Conservation (phyloP, 2,113 vertebrate genomes). For the Eublepharis macularius region DNA sequence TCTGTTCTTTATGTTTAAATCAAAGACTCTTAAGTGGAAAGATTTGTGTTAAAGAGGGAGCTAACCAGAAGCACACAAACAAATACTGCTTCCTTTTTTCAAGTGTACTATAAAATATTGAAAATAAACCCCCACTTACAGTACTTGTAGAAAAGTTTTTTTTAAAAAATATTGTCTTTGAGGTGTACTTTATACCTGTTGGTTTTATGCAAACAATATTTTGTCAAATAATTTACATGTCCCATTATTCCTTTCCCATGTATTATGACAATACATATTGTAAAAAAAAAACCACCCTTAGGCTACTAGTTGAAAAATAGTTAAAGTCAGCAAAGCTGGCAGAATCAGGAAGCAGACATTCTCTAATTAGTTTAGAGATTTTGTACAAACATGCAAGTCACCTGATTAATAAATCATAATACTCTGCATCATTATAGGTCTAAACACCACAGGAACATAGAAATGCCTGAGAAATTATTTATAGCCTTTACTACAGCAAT, state of each 20-base stretch:
- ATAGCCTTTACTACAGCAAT: not conserved
- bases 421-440: not conserved
- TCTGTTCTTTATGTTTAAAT: not conserved
- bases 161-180: not conserved
- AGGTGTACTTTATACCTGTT: not conserved
- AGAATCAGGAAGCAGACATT: not conserved
- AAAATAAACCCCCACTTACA: constrained; percentile 26
- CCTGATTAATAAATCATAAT: not conserved
- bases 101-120: not conserved
- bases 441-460: not conserved
- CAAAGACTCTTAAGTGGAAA: not conserved
- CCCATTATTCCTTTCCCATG: not conserved
- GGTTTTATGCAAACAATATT: not conserved
- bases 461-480: not conserved
- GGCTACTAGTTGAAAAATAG: not conserved
- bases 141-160: no score
- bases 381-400: not conserved
- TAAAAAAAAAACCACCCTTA: not conserved
- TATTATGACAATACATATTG: not conserved
- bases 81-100: not conserved
- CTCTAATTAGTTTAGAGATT: not conserved
- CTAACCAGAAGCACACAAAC: not conserved
- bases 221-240: not conserved
- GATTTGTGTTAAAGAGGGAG: not conserved
- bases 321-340: not conserved